These are phyloP conservation scores for Mareca strepera DNA, from an alignment of 2,797 vertebrate genomes.

Conservation along the genomic window DNA sequence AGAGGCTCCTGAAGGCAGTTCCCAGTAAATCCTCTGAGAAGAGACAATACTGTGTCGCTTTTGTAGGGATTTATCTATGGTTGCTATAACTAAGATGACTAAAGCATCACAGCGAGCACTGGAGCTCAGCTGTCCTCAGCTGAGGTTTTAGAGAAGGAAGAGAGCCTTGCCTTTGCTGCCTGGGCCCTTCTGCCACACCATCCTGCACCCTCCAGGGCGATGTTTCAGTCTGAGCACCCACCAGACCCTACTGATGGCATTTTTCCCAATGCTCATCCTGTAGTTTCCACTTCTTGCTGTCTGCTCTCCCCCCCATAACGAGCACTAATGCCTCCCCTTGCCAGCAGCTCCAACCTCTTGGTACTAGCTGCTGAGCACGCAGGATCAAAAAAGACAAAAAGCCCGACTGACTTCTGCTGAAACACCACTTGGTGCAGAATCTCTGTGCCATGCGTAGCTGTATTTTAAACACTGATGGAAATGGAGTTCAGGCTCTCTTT, in stretches of 20 bases:
- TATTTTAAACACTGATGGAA: neutral
- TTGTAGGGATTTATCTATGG: neutral
- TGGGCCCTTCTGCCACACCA: neutral
- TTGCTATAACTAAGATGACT: neutral
- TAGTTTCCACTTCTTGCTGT: neutral
- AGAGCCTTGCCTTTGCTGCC: neutral
- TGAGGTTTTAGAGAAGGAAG: neutral
- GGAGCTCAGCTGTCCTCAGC: neutral
- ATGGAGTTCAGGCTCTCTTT: neutral
- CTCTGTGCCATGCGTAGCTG: neutral
- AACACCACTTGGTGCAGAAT: neutral
- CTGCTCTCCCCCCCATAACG: neutral
- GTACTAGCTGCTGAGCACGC: neutral
- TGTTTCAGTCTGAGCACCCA: neutral
- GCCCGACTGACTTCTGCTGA: neutral
- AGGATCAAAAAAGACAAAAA: neutral
- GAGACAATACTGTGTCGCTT: neutral
- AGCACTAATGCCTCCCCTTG: neutral
- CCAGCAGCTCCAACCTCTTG: neutral
- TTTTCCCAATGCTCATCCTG: neutral
- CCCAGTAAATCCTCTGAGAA: neutral
- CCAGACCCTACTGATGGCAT: neutral
- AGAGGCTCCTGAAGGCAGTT: neutral
- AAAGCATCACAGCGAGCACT: neutral
- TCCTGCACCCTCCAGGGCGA: neutral